Percentiles rank a stretch among this genome's conserved stretches.
phyloP scores from a whole-genome alignment of 2,888 invertebrate species.

The Lithophane leautieri region DNA sequence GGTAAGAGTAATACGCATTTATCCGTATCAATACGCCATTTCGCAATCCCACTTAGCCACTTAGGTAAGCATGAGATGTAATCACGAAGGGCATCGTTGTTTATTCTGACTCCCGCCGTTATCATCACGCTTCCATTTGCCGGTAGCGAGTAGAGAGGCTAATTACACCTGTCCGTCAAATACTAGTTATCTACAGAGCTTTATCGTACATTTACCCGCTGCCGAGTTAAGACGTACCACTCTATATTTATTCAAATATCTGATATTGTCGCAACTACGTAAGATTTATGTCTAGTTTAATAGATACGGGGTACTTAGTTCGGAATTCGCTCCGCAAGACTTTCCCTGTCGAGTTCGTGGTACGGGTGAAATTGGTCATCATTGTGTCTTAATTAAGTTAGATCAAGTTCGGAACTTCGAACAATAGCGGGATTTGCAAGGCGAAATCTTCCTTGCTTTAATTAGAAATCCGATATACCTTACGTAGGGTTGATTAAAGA shows the following conservation, averaged over 20 bases:
- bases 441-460: slow-evolving; percentile 30
- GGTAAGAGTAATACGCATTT: slow-evolving; percentile 27
- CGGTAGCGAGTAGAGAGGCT: slow-evolving; percentile 78
- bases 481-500: slow-evolving; percentile 8
- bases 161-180: slow-evolving; percentile 88
- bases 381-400: slow-evolving; percentile 62
- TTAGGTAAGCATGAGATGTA: slow-evolving; percentile 74
- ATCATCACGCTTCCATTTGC: slow-evolving; percentile 80
- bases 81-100: slow-evolving; percentile 86
- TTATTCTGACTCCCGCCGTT: slow-evolving; percentile 77
- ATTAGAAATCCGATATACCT: slow-evolving; percentile 28
- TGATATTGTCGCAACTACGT: slow-evolving; percentile 66
- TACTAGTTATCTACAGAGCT: slow-evolving; percentile 77
- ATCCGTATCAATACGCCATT: slow-evolving; percentile 67
- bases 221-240: slow-evolving; percentile 68
- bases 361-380: slow-evolving; percentile 58
- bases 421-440: slow-evolving; percentile 47
- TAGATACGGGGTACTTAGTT: slow-evolving; percentile 66
- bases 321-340: slow-evolving; percentile 59
- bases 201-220: slow-evolving; percentile 81
- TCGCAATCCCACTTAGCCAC: slow-evolving; percentile 80
- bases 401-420: slow-evolving; percentile 52
- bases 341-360: slow-evolving; percentile 62
- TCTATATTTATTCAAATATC: slow-evolving; percentile 70
- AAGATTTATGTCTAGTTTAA: slow-evolving; percentile 68